Evolutionary conservation across 2,797 vertebrate genomes (phyloP).

Genomic region (Champsocephalus esox): DNA sequence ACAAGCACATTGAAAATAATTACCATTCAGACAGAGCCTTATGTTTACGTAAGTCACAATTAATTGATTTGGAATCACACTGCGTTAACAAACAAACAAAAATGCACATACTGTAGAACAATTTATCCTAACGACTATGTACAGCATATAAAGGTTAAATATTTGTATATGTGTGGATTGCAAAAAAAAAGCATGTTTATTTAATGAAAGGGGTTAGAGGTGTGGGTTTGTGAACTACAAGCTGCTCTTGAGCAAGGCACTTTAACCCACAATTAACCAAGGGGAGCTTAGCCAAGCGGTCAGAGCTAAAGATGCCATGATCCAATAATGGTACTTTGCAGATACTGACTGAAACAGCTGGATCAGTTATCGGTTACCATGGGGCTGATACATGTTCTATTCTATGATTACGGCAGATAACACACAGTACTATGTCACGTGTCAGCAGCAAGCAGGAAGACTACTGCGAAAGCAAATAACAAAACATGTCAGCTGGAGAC

Average conservation of each 20-base stretch:
- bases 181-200: not conserved
- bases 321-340: too few relatives aligned
- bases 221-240: not conserved
- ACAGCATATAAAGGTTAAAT: not conserved
- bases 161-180: not conserved
- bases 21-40: not conserved
- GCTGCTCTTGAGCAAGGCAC: conserved; percentile 3
- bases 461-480: too few relatives aligned
- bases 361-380: too few relatives aligned
- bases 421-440: too few relatives aligned
- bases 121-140: not conserved
- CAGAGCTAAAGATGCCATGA: not conserved
- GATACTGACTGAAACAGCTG: too few relatives aligned
- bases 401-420: too few relatives aligned
- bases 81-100: not conserved
- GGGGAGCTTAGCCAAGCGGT: not conserved
- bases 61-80: not conserved
- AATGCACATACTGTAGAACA: not conserved
- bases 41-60: not conserved
- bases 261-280: not conserved
- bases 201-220: not conserved
- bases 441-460: too few relatives aligned
- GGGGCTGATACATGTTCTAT: too few relatives aligned
- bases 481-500: too few relatives aligned
- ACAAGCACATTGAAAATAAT: conserved; percentile 2